A percentile compares a stretch with the other conserved stretches of the same genome.
These are phyloP conservation scores for Centroberyx gerrardi DNA, from an alignment of 2,797 vertebrate genomes.

Conservation along the genomic window DNA sequence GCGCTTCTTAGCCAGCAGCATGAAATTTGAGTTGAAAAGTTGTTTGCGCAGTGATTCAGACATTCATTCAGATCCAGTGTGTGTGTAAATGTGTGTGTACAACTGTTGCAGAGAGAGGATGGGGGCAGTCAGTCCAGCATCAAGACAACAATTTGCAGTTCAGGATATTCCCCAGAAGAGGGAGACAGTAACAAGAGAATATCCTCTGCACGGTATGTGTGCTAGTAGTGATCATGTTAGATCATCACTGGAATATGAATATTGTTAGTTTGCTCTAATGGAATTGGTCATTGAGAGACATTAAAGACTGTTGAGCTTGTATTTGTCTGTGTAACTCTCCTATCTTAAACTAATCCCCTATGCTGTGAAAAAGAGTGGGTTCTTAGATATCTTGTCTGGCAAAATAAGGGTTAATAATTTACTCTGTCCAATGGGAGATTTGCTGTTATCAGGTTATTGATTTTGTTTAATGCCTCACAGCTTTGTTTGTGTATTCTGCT, in stretches of 20 bases:
- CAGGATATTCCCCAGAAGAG: conserved; percentile 66
- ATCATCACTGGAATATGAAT: neutral
- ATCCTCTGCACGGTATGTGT: conserved; percentile 80
- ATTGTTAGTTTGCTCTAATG: neutral
- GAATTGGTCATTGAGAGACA: neutral
- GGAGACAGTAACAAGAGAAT: conserved; percentile 72
- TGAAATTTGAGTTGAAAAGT: neutral
- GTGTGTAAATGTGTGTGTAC: neutral
- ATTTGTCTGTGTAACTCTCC: neutral
- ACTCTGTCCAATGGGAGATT: neutral
- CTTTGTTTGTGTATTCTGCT: neutral
- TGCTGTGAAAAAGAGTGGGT: neutral
- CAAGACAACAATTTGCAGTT: conserved; percentile 54
- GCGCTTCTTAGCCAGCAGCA: neutral
- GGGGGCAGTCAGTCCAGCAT: conserved; percentile 23
- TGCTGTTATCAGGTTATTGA: conserved; percentile 28
- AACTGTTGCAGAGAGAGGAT: conserved; percentile 62
- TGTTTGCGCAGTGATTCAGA: neutral
- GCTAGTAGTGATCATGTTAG: neutral
- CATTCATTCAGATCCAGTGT: neutral
- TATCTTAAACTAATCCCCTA: neutral
- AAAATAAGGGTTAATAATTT: conserved; percentile 23
- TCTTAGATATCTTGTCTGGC: neutral
- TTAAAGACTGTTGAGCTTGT: conserved; percentile 10
- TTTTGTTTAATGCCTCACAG: conserved; percentile 20